Evolutionary conservation across 2,113 vertebrate genomes (phyloP), one percentile per base, ranked within the genome.

Genomic region (Datnioides undecimradiatus): DNA sequence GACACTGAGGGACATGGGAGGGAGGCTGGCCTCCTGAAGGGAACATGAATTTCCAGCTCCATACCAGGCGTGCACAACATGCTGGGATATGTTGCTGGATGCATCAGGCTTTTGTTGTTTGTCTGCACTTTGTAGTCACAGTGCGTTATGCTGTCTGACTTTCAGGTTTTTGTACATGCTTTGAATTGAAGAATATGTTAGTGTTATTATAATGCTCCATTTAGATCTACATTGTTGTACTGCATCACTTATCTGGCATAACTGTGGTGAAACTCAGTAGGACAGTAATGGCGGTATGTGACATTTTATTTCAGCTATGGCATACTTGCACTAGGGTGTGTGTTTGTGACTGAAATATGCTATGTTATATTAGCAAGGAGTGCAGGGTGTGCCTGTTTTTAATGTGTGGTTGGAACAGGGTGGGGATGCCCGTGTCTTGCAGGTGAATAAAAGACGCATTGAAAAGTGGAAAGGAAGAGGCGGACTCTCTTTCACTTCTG

Each of bases 361-460:
- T 29, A 10, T 70, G 82, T 60, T 73, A 51, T 77, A 76, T 74
- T 84, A 64, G 74, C 46, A 75, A 48, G 33, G 60, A 74, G 73
- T 65, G 60, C 62, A 79, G 93, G 93, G 93, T 63, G 93, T 92
- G 91, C 45, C 91, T 91, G 88, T 92, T 92, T 91, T 88, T 75
- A 91, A 76, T 77, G 58, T 85, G 87, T 69, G 90, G 83, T 89
- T 87, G 88, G 90, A 91, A 89, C 79, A 90, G 92, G 92, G 92
- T 85, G 91, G 77, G 85, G 82, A 86, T 73, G 77, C 46, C 67
- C 75, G 43, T n/a, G 76, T 83, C 69, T 80, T 43, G 64, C 87
- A 91, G 89, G 86, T 92, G 85, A 91, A 93, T 93, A 90, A 94
- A 93, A 83, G 87, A 31, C 64, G 33, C 92, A 92, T 93, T 94